Conservation (phyloP, 2,888 invertebrate species). For the Parapristionchus giblindavisi region DNA sequence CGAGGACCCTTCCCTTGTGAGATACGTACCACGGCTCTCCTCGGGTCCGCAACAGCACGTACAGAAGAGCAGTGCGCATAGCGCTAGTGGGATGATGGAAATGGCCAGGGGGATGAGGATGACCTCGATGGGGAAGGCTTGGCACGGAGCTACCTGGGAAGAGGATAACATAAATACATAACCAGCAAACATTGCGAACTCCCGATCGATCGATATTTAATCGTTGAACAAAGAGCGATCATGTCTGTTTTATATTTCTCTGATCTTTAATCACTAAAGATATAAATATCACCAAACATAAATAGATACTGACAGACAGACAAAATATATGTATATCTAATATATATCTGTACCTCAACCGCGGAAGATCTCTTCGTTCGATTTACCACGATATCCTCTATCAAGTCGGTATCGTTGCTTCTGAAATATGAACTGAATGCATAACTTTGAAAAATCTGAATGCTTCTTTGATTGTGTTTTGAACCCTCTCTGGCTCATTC, state of each 20-base stretch:
- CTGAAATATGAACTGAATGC: slow-evolving; percentile 1
- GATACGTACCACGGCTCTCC: slow-evolving; percentile 59
- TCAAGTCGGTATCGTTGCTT: slow-evolving; percentile 4
- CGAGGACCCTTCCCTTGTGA: no score
- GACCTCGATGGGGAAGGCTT: slow-evolving; percentile 43
- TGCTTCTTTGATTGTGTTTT: no score
- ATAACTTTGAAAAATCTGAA: background rate
- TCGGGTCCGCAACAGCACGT: slow-evolving; percentile 66
- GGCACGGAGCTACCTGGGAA: slow-evolving; percentile 31
- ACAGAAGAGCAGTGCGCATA: slow-evolving; percentile 62
- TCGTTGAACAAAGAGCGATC: background rate
- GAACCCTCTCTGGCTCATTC: no score
- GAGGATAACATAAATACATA: background rate
- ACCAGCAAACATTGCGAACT: background rate
- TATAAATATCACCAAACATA: no score
- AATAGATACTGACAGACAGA: no score
- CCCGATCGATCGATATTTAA: background rate
- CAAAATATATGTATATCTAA: no score
- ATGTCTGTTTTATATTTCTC: background rate
- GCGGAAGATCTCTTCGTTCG: slow-evolving; percentile 21
- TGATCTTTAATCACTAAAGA: no score
- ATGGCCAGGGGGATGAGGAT: slow-evolving; percentile 63
- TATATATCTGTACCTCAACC: slow-evolving; percentile 10
- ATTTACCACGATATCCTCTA: slow-evolving; percentile 17
- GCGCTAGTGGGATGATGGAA: slow-evolving; percentile 63